A percentile compares a stretch with the other conserved stretches of the same genome.
These are phyloP conservation scores for Montifringilla adamsi DNA, from an alignment of 2,113 vertebrate species.

Conservation along the genomic window DNA sequence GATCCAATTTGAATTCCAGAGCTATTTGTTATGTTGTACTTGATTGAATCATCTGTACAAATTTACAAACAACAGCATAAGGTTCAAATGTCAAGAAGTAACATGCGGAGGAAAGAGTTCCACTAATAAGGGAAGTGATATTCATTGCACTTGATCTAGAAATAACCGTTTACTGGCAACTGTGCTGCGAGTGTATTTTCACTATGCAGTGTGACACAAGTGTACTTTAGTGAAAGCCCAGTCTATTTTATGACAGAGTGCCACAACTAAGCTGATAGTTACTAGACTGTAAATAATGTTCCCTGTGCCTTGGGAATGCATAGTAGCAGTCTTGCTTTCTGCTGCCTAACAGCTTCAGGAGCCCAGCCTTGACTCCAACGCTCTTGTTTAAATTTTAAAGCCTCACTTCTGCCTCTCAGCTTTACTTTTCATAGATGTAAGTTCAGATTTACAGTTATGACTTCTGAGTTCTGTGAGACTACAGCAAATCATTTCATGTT, in stretches of 20 bases:
- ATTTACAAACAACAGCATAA: not conserved
- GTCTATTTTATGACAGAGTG: not conserved
- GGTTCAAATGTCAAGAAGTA: not conserved
- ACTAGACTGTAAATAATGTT: not conserved
- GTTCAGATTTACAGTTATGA: not conserved
- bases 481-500: not conserved
- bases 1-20: slow-evolving; percentile 74
- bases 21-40: slow-evolving; percentile 59
- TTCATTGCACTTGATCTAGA: not conserved
- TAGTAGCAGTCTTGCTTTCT: not conserved
- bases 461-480: not conserved
- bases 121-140: not conserved
- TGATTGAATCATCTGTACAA: slow-evolving; percentile 45
- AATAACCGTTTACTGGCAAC: not conserved
- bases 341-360: not conserved
- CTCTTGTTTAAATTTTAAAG: not conserved
- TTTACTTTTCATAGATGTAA: not conserved
- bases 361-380: not conserved
- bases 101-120: not conserved
- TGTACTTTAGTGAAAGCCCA: not conserved
- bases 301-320: not conserved
- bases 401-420: not conserved
- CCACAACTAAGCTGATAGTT: not conserved
- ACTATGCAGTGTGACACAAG: not conserved
- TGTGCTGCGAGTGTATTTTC: not conserved